phyloP scores from a whole-genome alignment of 2,888 invertebrate genomes.

The Mythimna loreyi region DNA sequence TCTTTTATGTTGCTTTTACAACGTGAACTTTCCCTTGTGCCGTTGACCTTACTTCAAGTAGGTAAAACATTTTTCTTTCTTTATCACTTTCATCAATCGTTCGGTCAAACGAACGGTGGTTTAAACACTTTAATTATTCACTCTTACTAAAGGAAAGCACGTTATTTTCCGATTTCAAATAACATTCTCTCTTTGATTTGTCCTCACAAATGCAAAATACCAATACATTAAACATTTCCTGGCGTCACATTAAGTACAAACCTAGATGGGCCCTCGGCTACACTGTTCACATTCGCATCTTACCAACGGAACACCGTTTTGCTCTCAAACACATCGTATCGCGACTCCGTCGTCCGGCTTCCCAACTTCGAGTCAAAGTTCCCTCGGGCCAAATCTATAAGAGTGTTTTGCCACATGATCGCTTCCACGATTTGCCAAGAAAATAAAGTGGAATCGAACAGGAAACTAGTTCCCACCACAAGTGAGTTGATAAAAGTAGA shows the following conservation, averaged over 20 bases:
- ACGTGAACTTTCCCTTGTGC: too few species aligned
- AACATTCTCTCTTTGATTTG: neutral
- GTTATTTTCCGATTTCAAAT: neutral
- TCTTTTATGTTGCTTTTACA: neutral
- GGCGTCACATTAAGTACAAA: constrained; percentile 56
- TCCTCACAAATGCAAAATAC: constrained; percentile 38
- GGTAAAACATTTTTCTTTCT: neutral
- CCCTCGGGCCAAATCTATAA: constrained; percentile 88
- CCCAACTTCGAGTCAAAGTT: constrained; percentile 88
- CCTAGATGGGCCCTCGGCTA: constrained; percentile 75
- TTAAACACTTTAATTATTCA: neutral
- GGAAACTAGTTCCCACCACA: constrained; percentile 82
- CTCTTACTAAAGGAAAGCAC: neutral
- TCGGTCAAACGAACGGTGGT: too few species aligned
- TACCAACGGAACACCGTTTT: constrained; percentile 86
- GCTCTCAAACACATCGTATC: constrained; percentile 86
- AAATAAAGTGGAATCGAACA: constrained; percentile 85
- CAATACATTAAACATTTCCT: constrained; percentile 58
- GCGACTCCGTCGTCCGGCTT: constrained; percentile 68
- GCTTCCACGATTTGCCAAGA: constrained; percentile 89
- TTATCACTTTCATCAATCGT: neutral
- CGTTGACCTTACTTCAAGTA: too few species aligned
- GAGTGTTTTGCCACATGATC: constrained; percentile 90
- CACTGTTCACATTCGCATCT: constrained; percentile 81
- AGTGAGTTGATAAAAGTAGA: constrained; percentile 82